phyloP scores from a whole-genome alignment of 2,797 vertebrate genomes.

The Propithecus perrieri region DNA sequence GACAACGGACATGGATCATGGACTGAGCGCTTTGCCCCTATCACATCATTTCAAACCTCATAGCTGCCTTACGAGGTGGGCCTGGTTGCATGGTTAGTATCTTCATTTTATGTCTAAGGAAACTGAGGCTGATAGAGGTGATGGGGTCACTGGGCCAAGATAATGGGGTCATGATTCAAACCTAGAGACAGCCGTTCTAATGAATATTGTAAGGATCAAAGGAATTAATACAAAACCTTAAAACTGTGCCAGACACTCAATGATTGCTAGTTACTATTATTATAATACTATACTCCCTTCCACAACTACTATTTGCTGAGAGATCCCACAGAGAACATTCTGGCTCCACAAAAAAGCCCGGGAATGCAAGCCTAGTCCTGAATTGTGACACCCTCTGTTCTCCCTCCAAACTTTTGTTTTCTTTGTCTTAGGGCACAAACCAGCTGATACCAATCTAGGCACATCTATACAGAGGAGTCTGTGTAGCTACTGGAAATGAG shows the following conservation, averaged over 20 bases:
- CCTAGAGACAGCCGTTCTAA: background rate
- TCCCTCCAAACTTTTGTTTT: background rate
- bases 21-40: background rate
- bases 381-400: background rate
- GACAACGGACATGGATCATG: fast-evolving
- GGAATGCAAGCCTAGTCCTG: background rate
- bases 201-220: background rate
- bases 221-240: background rate
- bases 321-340: constrained; percentile 37
- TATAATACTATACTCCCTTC: background rate
- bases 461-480: background rate
- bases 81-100: background rate
- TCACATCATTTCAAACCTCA: background rate
- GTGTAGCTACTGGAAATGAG: background rate
- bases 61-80: fast-evolving
- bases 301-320: background rate
- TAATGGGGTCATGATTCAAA: background rate
- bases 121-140: background rate
- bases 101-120: background rate
- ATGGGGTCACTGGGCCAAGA: background rate
- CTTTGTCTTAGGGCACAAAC: background rate
- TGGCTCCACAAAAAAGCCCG: background rate
- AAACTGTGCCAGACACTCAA: background rate
- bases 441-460: background rate
- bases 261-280: constrained; percentile 63